Evolutionary conservation across 2,888 invertebrate genomes (phyloP).

Genomic region (Acanthoscelides obtectus): DNA sequence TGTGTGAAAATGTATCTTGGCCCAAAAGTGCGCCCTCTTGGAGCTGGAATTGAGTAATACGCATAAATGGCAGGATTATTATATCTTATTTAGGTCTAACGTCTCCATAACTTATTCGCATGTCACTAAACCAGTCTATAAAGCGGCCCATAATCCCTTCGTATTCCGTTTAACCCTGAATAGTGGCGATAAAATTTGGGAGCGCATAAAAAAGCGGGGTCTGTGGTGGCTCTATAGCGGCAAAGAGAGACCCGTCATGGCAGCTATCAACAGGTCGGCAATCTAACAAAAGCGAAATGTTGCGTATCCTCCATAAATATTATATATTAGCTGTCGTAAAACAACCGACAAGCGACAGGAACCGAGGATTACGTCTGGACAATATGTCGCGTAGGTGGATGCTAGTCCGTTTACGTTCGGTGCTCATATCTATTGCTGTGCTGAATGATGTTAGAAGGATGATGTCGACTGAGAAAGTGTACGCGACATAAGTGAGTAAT

Average conservation of each 20-base stretch:
- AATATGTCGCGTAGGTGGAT: background rate
- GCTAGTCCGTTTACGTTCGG: background rate
- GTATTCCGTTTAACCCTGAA: background rate
- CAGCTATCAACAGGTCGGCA: background rate
- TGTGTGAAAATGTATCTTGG: too few species aligned
- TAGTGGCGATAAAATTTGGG: background rate
- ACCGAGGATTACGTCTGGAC: background rate
- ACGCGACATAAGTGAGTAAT: background rate
- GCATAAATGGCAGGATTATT: too few species aligned
- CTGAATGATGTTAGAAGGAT: background rate
- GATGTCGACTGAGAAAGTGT: background rate
- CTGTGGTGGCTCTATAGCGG: background rate
- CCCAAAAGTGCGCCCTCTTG: too few species aligned
- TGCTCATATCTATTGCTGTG: background rate
- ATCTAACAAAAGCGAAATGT: background rate
- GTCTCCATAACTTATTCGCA: too few species aligned
- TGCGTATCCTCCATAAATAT: background rate
- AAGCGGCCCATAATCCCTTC: background rate
- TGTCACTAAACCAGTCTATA: background rate
- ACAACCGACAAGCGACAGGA: background rate
- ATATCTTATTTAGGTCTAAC: too few species aligned
- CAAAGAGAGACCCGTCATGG: background rate
- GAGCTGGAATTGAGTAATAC: too few species aligned
- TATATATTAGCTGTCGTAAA: background rate
- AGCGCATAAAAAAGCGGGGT: background rate